Percentiles rank a stretch among this genome's conserved stretches.
These are phyloP conservation scores for Orbicella faveolata DNA, from an alignment of 64 coral and sea anemone genomes.

Conservation along the genomic window DNA sequence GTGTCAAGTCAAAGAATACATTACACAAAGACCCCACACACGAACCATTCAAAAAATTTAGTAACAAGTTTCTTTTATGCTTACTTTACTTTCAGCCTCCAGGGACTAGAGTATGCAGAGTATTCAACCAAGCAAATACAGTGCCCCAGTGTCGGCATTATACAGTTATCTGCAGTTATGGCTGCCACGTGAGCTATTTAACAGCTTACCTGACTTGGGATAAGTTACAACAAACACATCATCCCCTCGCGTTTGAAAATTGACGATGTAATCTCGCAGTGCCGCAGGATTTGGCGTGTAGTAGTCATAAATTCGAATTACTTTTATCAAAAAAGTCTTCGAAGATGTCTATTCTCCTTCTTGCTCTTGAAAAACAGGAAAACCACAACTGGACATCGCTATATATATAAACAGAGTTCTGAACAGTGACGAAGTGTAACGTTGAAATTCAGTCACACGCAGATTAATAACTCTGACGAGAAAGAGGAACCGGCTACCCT, in stretches of 20 bases:
- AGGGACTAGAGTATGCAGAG: no score
- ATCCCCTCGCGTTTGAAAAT: slow-evolving; percentile 5
- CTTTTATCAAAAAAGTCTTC: background rate
- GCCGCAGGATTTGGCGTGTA: background rate
- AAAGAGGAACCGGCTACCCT: no score
- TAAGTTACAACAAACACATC: slow-evolving; percentile 42
- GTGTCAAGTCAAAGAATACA: no score
- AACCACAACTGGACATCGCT: background rate
- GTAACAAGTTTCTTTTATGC: no score
- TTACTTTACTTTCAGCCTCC: no score
- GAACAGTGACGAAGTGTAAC: no score
- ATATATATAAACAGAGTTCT: no score
- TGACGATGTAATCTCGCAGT: background rate
- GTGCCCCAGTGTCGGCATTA: background rate
- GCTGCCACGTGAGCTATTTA: background rate
- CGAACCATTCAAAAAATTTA: no score
- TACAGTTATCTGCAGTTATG: background rate
- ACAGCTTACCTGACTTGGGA: slow-evolving; percentile 27
- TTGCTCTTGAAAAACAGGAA: background rate
- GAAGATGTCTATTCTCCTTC: slow-evolving; percentile 24
- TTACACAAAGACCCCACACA: no score
- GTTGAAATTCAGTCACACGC: no score
- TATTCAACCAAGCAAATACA: no score
- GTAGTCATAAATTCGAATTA: background rate
- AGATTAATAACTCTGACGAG: no score